Base-by-base conservation (phyloP, 30 jellyfish, hydroid and myxozoan genomes). In the Pseudorhiza aurosa region DNA sequence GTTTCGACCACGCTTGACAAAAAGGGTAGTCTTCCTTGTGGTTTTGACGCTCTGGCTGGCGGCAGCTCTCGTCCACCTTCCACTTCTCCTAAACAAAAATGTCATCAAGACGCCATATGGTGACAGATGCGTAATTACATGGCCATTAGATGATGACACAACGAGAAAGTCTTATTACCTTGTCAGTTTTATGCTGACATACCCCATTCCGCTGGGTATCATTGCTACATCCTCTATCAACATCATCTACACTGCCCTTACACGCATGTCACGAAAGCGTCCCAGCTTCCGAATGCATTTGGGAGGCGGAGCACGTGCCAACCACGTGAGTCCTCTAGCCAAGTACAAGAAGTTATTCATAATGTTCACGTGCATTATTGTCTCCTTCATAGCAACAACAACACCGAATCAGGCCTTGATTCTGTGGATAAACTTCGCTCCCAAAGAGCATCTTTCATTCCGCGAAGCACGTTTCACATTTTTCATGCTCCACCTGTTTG, bases 331-430 rank as follows among this genome's bases (percentile, higher is more conserved):
- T 70, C 68, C 83, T 2, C 12, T 69, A 22, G 18, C 15, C 51
- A 76, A 60, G 45, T 50, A 57, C 68, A 65, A 60, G 40, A 82
- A 65, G 57, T 64, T 82, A 14, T 44, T 68, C 64, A 25, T 68
- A 50, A 82, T 56, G 87, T 58, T 82, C 19, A 19, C 37, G 15
- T 39, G 77, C 58, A 68, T 82, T 28, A 51, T 82, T 36, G 21
- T 82, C 30, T 40, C 75, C 8, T 82, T 82, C 75, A 49, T 82
- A 21, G 65, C 68, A 1, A 82, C 94, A 25, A 82, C 94, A 11
- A 82, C 94, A 18, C 94, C 94, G 14, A 82, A 82, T 37, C 94
- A 82, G 29, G 94, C 82, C 28, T 43, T 47, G 76, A 82, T 82
- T 29, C 58, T 82, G 15, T 82, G 94, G 94, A 31, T 21, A 14